Evolutionary conservation across 2,888 invertebrate species (phyloP), one percentile per base, ranked within the genome.

Genomic region (Parnassius mnemosyne): DNA sequence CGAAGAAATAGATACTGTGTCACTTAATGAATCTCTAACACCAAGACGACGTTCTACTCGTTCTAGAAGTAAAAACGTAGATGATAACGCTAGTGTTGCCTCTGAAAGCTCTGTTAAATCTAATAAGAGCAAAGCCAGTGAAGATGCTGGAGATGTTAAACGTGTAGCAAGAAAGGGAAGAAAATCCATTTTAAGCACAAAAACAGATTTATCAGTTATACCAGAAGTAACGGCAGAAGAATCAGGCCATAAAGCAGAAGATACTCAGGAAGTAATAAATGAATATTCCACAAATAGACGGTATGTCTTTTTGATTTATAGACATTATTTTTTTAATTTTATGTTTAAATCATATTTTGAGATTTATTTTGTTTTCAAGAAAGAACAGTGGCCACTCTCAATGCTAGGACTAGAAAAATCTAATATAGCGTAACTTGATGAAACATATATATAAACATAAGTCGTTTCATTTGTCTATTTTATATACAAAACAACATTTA

Each of bases 191-290:
- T 57, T 88, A 42, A 75, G 73, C 0, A 77, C 76, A 0, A 90
- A 88, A 62, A 80, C 89, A 0, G 92, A 92, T 44, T 60, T 92
- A 63, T 83, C 89, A 46, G 91, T 87, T 60, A 92, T 92, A 70
- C 92, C 92, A 0, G 92, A 92, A 66, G 78, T 78, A n/a, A 69
- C 75, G 0, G 73, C 75, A 0, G 89, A 88, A 53, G 87, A 86
- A 3, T 67, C 75, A 0, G 70, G 60, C 9, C 10, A 69, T 12
- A 77, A 61, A 53, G 13, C 13, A 51, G 44, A 53, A 53, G 42
- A 58, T 3, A 41, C 5, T 16, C 42, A 43, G 13, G 53, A 56
- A 34, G 34, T 60, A 2, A 43, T 59, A 13, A 62, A 59, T 43
- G 53, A 56, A 43, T 50, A 52, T 49, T 59, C 54, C 10, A 47